phyloP scores from a whole-genome alignment of 1,140 invertebrate genomes.

The Bombus haemorrhoidalis region DNA sequence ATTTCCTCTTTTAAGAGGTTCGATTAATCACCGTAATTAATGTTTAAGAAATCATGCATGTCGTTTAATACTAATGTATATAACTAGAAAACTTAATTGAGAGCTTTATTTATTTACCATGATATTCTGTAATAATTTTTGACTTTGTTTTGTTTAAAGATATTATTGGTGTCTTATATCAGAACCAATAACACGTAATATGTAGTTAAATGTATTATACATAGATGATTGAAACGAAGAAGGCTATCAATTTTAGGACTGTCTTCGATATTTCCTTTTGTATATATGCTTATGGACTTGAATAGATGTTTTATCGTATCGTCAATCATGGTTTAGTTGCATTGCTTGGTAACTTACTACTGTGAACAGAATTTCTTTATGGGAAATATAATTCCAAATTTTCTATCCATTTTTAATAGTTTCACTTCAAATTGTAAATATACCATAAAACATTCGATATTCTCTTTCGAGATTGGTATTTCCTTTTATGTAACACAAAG shows the following conservation, averaged over 20 bases:
- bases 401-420: not conserved
- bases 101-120: not conserved
- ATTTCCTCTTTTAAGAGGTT: not conserved
- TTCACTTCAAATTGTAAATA: not conserved
- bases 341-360: not conserved
- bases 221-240: too few relatives aligned
- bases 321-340: too few relatives aligned
- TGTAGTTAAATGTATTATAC: too few relatives aligned
- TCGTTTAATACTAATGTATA: not conserved
- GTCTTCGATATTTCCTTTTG: too few relatives aligned
- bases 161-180: too few relatives aligned
- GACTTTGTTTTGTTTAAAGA: too few relatives aligned
- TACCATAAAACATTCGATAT: not conserved
- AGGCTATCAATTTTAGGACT: too few relatives aligned
- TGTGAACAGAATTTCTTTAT: not conserved
- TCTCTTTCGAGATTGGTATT: not conserved
- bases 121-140: not conserved
- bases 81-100: not conserved
- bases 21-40: not conserved
- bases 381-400: not conserved
- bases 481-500: not conserved
- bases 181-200: too few relatives aligned
- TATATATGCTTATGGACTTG: too few relatives aligned
- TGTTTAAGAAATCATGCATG: not conserved
- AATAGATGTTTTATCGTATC: too few relatives aligned